Evolutionary conservation across 1,140 invertebrate species (phyloP).

Genomic region (Atopsyche davidsoni): DNA sequence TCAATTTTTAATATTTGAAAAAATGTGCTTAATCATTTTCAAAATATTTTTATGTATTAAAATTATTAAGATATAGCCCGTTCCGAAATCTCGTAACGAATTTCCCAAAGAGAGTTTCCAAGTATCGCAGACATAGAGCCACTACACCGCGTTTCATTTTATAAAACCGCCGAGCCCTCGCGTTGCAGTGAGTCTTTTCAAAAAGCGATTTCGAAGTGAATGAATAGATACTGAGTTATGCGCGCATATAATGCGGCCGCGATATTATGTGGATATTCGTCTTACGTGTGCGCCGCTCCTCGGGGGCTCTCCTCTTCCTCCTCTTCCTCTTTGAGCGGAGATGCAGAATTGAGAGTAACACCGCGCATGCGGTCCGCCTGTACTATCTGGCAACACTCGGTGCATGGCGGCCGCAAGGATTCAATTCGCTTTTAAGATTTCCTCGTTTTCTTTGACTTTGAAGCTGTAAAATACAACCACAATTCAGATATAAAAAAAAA

Average conservation of each 20-base stretch:
- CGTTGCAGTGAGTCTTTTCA: neutral
- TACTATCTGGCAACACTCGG: conserved; percentile 11
- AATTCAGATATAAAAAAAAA: too few relatives aligned
- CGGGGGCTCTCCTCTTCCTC: neutral
- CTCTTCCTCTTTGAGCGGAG: neutral
- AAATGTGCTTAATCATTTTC: too few relatives aligned
- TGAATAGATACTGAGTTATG: neutral
- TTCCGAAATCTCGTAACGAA: too few relatives aligned
- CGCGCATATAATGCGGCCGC: neutral
- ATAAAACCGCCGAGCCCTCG: conserved; percentile 1
- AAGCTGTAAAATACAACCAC: too few relatives aligned
- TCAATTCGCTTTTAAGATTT: too few relatives aligned
- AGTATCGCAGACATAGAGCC: too few relatives aligned
- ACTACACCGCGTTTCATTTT: too few relatives aligned
- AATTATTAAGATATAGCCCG: too few relatives aligned
- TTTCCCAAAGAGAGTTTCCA: too few relatives aligned
- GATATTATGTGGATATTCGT: neutral
- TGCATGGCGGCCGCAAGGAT: neutral
- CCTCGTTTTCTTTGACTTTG: too few relatives aligned
- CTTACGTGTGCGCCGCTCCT: neutral
- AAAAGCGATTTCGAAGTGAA: neutral
- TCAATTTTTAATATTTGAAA: too few relatives aligned
- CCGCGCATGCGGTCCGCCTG: conserved; percentile 2
- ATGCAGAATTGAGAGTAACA: neutral
- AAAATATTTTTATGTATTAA: too few relatives aligned